Evolutionary conservation across 1,140 invertebrate genomes (phyloP), one percentile per base, ranked within the genome.

Genomic region (Drosophila prosaltans): DNA sequence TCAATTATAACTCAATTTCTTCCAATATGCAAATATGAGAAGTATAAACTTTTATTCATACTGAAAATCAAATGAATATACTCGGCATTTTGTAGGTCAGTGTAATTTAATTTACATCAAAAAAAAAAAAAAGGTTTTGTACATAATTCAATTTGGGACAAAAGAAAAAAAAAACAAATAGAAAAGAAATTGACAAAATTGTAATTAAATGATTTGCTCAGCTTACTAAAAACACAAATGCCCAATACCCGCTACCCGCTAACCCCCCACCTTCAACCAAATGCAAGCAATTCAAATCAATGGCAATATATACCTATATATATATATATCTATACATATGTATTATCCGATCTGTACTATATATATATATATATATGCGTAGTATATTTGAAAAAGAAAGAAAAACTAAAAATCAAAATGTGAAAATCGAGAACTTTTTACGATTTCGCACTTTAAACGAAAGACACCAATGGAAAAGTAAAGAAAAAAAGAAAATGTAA

Each of bases 121-220:
- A 28, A 28, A 16, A 54, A 58, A 62, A 59, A 59, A 59, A 36
- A 7, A 51, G 9, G 24, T 51, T 51, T 51, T 51, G 45, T 51
- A 51, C 21, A 51, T 51, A 21, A 48, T 48, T 48, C 26, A 51
- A 8, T 10, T 51, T 51, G 26, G 16, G 2, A 4, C 2, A 4
- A 4, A 4, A 30, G 4, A 30, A 30, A 30, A 30, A 30, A 30
- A 30, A 30, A 16, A 16, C 16, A 16, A 16, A 16, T 16, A 16
- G 16, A 30, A 3, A 4, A 48, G 2, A 51, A 51, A 51, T 51
- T 51, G 21, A 51, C 9, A 11, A 51, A 51, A 51, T 51, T 26
- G 45, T 51, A 51, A 51, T 51, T 26, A 51, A 51, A 26, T 2
- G 21, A 51, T 51, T 51, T 51, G 45, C 45, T 51, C 45, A 51